Conservation (phyloP, 2,113 vertebrate genomes). For the Hassar affinis region DNA sequence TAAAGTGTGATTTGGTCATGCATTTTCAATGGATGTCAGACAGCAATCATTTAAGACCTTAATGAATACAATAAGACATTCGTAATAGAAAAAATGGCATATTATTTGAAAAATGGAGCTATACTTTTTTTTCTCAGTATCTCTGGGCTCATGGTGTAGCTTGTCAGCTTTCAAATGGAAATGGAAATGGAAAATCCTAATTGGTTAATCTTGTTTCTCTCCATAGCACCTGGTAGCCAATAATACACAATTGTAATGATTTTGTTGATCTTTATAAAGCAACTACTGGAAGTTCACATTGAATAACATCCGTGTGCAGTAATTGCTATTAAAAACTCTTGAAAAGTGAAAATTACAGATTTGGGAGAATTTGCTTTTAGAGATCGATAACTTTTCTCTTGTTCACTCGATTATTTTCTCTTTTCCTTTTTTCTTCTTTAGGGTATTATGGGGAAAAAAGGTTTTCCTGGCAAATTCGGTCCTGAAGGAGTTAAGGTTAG, state of each 20-base stretch:
- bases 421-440: slow-evolving; percentile 53
- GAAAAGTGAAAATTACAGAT: neutral
- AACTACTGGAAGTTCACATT: too few relatives aligned
- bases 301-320: too few relatives aligned
- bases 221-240: neutral
- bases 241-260: neutral
- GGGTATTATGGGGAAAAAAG: slow-evolving; percentile 85
- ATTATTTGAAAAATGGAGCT: too few relatives aligned
- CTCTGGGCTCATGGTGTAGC: neutral
- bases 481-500: slow-evolving; percentile 86
- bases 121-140: too few relatives aligned
- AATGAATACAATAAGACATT: too few relatives aligned
- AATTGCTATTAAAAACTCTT: neutral
- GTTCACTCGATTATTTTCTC: neutral
- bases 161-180: too few relatives aligned
- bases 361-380: neutral
- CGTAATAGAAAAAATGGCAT: too few relatives aligned
- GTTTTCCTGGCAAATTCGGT: slow-evolving; percentile 85
- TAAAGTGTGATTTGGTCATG: too few relatives aligned
- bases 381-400: neutral
- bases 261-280: too few relatives aligned
- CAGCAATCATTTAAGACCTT: too few relatives aligned
- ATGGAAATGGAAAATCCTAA: neutral
- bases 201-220: too few relatives aligned
- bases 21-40: too few relatives aligned